These are phyloP conservation scores for Lasioglossum baleicum DNA, from an alignment of 1,140 invertebrate species.

Conservation along the genomic window DNA sequence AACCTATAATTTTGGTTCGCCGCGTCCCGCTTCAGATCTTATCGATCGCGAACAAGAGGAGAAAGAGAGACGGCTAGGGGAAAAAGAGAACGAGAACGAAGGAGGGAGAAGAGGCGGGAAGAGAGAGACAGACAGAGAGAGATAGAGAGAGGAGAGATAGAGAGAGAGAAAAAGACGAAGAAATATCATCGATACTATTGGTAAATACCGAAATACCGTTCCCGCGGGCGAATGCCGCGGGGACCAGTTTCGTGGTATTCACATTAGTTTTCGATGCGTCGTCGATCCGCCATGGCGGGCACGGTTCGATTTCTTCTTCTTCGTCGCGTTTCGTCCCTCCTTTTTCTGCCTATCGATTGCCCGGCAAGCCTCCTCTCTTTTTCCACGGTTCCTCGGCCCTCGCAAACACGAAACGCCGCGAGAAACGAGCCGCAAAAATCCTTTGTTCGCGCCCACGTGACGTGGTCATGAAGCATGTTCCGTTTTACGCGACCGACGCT, in stretches of 20 bases:
- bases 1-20: conserved; percentile 73
- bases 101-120: not conserved
- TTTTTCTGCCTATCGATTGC: conserved; percentile 20
- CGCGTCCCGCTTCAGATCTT: conserved; percentile 66
- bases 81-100: not conserved
- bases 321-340: conserved; percentile 34
- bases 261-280: conserved; percentile 70
- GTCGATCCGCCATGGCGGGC: conserved; percentile 63
- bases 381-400: conserved; percentile 33
- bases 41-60: conserved; percentile 53
- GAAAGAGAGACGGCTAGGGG: not conserved
- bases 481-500: not conserved
- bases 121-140: not conserved
- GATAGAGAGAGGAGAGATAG: not conserved
- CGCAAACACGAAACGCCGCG: conserved; percentile 46
- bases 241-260: conserved; percentile 69
- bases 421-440: conserved; percentile 53
- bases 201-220: conserved; percentile 71
- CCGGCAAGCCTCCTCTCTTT: conserved; percentile 18
- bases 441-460: conserved; percentile 49
- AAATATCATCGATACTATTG: conserved; percentile 73
- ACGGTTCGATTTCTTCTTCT: conserved; percentile 64
- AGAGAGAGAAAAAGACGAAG: conserved; percentile 47
- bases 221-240: conserved; percentile 62
- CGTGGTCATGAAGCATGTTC: conserved; percentile 21